Evolutionary conservation across 2,113 vertebrate species (phyloP), one percentile per base, ranked within the genome.

Genomic region (Psilopsiagon aymara): DNA sequence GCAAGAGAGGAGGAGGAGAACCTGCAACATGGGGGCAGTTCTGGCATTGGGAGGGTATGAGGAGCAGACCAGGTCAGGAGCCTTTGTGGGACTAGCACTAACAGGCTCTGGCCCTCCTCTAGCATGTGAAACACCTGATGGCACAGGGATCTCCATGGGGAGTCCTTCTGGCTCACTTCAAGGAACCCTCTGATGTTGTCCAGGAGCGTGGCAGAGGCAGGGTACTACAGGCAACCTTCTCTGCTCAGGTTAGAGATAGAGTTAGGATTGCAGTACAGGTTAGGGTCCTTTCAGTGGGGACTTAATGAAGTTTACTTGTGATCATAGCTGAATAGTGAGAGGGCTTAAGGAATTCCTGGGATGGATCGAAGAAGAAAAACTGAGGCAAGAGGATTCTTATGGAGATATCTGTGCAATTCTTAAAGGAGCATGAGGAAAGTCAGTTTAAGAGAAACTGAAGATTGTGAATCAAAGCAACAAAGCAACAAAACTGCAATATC

Each of bases 1-100:
- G 19, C n/a, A 66, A 18, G 17, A 24, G 13, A 73, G 31, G 29
- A 70, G 43, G 43, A 60, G 37, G 13, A 68, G 18, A 14, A 44
- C 21, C 10, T 51, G 29, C 33, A 86, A 15, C 0, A 3, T 14
- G 33, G 15, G 7, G 39, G 7, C 27, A 62, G 39, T 73, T 69
- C 49, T 6, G 4, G 29, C 3, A 2, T 0, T 35, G 29, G 57
- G 43, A 82, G 19, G 7, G 6, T 24, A 28, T 7, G 7, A 2
- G 3, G 25, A 71, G 24, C 16, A 12, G 41, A 37, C 13, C 10
- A 57, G 46, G 19, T 43, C 16, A 37, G 44, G 7, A 74, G 11
- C 23, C 19, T 60, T 29, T 80, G 76, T 39, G 47, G 0, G 0
- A 64, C 8, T 16, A 46, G 11, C 17, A 6, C 1, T 15, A 44